phyloP scores from a whole-genome alignment of 2,113 vertebrate genomes.

The Austrofundulus limnaeus region DNA sequence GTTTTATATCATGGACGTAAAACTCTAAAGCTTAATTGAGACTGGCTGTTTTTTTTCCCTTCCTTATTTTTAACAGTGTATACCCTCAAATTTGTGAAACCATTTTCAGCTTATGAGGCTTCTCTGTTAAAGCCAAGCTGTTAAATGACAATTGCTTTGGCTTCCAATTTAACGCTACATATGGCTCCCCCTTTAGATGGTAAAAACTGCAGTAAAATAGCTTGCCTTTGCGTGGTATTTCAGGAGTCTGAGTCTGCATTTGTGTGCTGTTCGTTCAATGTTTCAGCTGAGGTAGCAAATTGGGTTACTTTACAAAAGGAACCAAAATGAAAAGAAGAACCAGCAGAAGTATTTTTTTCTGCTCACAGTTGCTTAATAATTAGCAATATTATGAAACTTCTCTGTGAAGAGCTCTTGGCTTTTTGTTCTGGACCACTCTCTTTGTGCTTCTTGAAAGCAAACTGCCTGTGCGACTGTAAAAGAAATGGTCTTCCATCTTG shows the following conservation, averaged over 20 bases:
- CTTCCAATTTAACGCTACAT: slow-evolving; percentile 73
- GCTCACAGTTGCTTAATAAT: slow-evolving; percentile 38
- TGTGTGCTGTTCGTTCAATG: slow-evolving; percentile 48
- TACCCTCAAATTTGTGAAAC: slow-evolving; percentile 45
- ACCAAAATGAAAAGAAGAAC: slow-evolving; percentile 26
- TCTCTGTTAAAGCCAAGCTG: slow-evolving; percentile 55
- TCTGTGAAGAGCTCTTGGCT: slow-evolving; percentile 16
- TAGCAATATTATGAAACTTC: slow-evolving; percentile 26
- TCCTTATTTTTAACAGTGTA: slow-evolving; percentile 7
- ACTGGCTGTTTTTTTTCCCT: neutral
- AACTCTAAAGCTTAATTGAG: neutral
- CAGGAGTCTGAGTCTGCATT: slow-evolving; percentile 53
- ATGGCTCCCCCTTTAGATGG: slow-evolving; percentile 48
- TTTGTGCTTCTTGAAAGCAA: slow-evolving; percentile 7
- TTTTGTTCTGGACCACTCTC: slow-evolving; percentile 22
- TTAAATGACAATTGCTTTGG: slow-evolving; percentile 64
- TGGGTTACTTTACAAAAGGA: slow-evolving; percentile 47
- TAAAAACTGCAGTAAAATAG: slow-evolving; percentile 51
- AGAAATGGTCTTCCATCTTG: slow-evolving; percentile 18
- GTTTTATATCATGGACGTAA: neutral
- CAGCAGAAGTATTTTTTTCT: slow-evolving; percentile 14
- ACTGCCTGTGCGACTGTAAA: slow-evolving; percentile 2
- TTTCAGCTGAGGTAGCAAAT: slow-evolving; percentile 49
- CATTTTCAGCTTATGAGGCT: slow-evolving; percentile 54
- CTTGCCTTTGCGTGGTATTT: slow-evolving; percentile 49